phyloP scores from a whole-genome alignment of 2,888 invertebrate species.

The Aporophyla nigra region DNA sequence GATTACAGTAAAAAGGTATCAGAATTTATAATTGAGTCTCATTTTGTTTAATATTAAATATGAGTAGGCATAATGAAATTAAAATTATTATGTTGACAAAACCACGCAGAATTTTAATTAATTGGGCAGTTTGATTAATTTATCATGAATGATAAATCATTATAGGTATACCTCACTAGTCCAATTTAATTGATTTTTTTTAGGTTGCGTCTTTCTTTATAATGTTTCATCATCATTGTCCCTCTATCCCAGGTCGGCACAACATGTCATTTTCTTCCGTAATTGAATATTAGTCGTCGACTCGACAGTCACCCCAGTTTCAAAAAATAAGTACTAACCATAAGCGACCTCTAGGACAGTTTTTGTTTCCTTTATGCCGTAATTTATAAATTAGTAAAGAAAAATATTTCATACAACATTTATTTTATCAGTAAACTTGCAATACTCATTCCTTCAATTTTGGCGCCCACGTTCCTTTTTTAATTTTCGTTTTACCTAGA shows the following conservation, averaged over 20 bases:
- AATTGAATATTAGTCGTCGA: no score
- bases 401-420: no score
- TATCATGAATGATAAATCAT: not conserved
- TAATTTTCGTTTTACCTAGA: no score
- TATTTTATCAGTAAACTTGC: no score
- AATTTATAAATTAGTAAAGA: no score
- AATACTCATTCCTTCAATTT: not conserved
- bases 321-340: no score
- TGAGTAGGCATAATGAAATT: not conserved
- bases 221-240: no score
- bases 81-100: constrained; percentile 19
- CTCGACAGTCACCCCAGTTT: no score
- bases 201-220: not conserved
- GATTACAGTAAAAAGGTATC: not conserved
- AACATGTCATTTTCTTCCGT: no score
- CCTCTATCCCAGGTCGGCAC: no score
- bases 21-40: not conserved
- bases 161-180: not conserved
- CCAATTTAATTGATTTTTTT: not conserved
- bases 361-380: no score
- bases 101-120: constrained; percentile 1
- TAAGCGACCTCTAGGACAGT: not conserved
- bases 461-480: not conserved
- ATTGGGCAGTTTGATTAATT: not conserved
- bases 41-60: not conserved